Evolutionary conservation across 2,888 invertebrate species (phyloP).

Genomic region (Ligdia adustata): DNA sequence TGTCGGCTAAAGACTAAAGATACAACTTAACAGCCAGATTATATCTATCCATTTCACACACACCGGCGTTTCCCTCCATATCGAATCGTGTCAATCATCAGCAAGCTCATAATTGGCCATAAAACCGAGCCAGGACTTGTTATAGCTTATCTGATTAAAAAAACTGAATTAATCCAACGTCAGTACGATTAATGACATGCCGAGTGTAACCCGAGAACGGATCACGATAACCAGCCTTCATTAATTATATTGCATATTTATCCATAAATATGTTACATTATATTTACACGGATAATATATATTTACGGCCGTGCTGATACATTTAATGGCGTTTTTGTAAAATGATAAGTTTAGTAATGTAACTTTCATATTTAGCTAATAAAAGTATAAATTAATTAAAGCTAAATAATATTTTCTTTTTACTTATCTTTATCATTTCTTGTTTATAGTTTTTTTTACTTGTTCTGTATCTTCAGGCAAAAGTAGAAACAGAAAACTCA

Average conservation of each 20-base stretch:
- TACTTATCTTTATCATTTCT: no score
- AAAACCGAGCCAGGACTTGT: slow-evolving; percentile 21
- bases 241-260: slow-evolving; percentile 33
- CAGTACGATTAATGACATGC: slow-evolving; percentile 42
- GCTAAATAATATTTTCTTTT: no score
- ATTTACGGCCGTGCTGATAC: background rate
- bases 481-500: background rate
- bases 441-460: no score
- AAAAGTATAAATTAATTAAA: no score
- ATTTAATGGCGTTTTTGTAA: no score
- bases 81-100: slow-evolving; percentile 12
- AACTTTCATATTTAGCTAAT: no score
- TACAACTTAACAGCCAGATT: no score
- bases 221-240: slow-evolving; percentile 30
- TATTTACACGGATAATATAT: slow-evolving; percentile 21
- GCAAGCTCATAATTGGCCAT: slow-evolving; percentile 29
- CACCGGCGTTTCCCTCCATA: background rate
- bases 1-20: no score
- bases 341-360: no score
- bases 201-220: slow-evolving; percentile 35
- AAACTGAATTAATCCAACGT: slow-evolving; percentile 39
- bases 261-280: background rate
- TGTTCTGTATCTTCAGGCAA: no score
- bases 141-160: slow-evolving; percentile 31
- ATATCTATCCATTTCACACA: no score